Percentiles rank a stretch among this genome's conserved stretches.
These are phyloP conservation scores for Papilio polyxenes DNA, from an alignment of 1,140 invertebrate species.

Conservation along the genomic window DNA sequence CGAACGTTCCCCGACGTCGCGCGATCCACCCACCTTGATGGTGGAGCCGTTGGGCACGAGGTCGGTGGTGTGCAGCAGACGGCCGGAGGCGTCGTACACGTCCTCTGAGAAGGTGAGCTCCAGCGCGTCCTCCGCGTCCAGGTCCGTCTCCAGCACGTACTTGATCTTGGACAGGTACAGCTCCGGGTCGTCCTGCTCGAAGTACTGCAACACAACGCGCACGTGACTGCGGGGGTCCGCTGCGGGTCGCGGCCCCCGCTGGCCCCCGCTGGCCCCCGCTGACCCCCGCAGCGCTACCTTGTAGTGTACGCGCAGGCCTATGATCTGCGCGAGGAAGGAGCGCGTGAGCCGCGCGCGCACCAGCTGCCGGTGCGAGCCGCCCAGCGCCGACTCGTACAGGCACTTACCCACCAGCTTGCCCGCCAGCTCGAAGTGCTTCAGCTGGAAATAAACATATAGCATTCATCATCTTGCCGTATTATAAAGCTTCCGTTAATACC, in stretches of 20 bases:
- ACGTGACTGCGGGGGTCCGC: neutral
- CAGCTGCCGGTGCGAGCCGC: conserved; percentile 92
- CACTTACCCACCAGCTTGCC: conserved; percentile 97
- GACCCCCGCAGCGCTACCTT: conserved; percentile 80
- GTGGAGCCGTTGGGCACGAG: conserved; percentile 88
- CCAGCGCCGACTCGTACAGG: conserved; percentile 94
- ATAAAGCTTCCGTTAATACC: no score
- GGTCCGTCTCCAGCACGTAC: conserved; percentile 94
- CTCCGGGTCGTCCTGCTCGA: conserved; percentile 97
- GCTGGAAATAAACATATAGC: conserved; percentile 51
- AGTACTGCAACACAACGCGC: conserved; percentile 85
- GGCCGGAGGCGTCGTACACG: conserved; percentile 90
- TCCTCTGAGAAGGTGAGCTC: conserved; percentile 95
- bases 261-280: conserved; percentile 47
- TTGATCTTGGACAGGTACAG: conserved; percentile 95
- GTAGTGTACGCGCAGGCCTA: conserved; percentile 95
- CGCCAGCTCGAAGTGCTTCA: conserved; percentile 96
- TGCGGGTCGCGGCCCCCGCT: conserved; percentile 79
- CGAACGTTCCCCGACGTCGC: neutral
- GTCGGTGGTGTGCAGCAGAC: conserved; percentile 88
- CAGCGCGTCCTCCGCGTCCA: conserved; percentile 84
- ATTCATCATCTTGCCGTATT: no score
- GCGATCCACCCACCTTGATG: conserved; percentile 60
- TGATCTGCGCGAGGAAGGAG: conserved; percentile 96
- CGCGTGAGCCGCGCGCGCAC: conserved; percentile 94